Percentiles rank a stretch among this genome's conserved stretches.
Conservation (phyloP, 2,797 vertebrate species). For the Sorex maritimensis region DNA sequence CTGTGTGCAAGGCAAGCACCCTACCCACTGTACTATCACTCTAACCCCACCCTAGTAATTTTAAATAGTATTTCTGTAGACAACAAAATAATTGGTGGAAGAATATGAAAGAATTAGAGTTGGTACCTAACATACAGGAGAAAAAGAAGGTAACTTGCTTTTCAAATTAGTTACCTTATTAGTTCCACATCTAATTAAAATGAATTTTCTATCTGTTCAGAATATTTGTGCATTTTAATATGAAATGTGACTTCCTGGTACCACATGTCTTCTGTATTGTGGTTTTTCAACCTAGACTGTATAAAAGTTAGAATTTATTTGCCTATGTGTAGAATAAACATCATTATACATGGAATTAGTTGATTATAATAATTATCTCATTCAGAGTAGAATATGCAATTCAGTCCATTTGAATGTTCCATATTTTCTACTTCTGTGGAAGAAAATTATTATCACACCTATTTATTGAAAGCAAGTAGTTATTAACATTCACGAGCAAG, state of each 20-base stretch:
- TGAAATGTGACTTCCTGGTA: constrained; percentile 51
- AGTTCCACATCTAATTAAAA: constrained; percentile 27
- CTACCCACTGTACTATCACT: too few species aligned
- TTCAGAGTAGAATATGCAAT: constrained; percentile 56
- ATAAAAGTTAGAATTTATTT: constrained; percentile 56
- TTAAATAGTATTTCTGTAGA: constrained; percentile 27
- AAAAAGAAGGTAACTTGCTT: too few species aligned
- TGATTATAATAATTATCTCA: constrained; percentile 29
- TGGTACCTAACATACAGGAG: not conserved
- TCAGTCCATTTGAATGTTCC: not conserved
- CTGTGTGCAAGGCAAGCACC: too few species aligned
- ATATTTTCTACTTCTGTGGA: constrained; percentile 31
- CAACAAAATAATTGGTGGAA: constrained; percentile 32
- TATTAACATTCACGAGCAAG: not conserved
- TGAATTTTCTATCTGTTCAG: constrained; percentile 2
- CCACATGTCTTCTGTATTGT: constrained; percentile 18
- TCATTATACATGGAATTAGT: constrained; percentile 38
- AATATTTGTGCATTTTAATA: constrained; percentile 68
- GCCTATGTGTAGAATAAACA: constrained; percentile 36
- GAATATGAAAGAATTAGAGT: constrained; percentile 8
- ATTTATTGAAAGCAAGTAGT: not conserved
- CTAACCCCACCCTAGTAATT: not conserved
- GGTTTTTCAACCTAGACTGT: constrained; percentile 48
- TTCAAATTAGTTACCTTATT: constrained; percentile 37
- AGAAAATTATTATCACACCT: constrained; percentile 48